phyloP scores from a whole-genome alignment of 1,140 invertebrate genomes.

The Drosophila elegans region DNA sequence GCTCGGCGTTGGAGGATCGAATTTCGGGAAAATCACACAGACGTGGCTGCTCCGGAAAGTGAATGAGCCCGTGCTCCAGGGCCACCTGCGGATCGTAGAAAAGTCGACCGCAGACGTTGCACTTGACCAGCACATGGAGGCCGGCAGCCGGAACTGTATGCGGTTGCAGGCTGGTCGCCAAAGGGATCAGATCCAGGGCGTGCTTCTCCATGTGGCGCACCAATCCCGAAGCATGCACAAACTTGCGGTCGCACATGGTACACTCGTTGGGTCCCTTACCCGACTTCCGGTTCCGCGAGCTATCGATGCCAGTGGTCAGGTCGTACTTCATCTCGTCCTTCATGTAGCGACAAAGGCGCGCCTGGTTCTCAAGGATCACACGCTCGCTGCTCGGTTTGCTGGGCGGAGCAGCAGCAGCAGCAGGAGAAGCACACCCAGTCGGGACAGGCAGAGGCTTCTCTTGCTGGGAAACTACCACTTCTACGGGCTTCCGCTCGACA shows the following conservation, averaged over 20 bases:
- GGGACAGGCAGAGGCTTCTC: not conserved
- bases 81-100: conserved; percentile 63
- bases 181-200: conserved; percentile 69
- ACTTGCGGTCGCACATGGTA: conserved; percentile 79
- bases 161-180: conserved; percentile 16
- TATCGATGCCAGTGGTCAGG: conserved; percentile 40
- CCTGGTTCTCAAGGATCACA: conserved; percentile 68
- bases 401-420: not conserved
- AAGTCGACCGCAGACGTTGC: conserved; percentile 67
- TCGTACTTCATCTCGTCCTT: conserved; percentile 80
- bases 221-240: conserved; percentile 80
- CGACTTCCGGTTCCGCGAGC: conserved; percentile 36
- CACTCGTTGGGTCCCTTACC: conserved; percentile 71
- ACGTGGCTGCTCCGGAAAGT: conserved; percentile 14
- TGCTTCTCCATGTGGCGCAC: conserved; percentile 83
- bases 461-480: not conserved
- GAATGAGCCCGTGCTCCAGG: conserved; percentile 48
- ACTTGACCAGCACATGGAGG: conserved; percentile 59
- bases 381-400: conserved; percentile 46
- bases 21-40: not conserved
- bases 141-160: conserved; percentile 26
- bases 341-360: conserved; percentile 69
- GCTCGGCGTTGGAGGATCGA: not conserved
- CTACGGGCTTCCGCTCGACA: conserved; percentile 3
- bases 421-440: not conserved